Conservation (phyloP, 1,140 invertebrate genomes). For the Scaptomyza graminum region DNA sequence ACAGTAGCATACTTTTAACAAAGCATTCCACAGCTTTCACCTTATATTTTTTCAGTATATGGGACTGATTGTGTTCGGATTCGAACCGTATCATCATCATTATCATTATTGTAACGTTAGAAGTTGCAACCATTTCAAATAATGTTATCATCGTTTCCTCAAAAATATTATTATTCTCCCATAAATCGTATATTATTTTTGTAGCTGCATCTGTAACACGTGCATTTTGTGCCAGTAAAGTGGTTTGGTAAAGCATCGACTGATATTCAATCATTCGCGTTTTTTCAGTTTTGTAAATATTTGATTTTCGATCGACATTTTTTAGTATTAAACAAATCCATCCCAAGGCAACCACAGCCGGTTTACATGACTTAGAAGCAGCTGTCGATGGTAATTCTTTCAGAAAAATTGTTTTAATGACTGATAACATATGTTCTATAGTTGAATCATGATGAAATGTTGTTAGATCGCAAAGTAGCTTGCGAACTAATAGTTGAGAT, state of each 20-base stretch:
- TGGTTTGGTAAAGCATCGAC: slow-evolving; percentile 67
- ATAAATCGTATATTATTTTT: slow-evolving; percentile 71
- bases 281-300: slow-evolving; percentile 72
- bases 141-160: slow-evolving; percentile 47
- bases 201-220: slow-evolving; percentile 66
- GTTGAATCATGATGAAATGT: slow-evolving; percentile 88
- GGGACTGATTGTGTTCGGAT: slow-evolving; percentile 18
- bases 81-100: slow-evolving; percentile 59
- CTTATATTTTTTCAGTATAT: slow-evolving; percentile 82
- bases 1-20: slow-evolving; percentile 92
- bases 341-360: slow-evolving; percentile 66
- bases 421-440: slow-evolving; percentile 87
- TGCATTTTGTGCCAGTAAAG: slow-evolving; percentile 49
- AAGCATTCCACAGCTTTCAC: slow-evolving; percentile 89
- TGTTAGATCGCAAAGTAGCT: slow-evolving; percentile 88
- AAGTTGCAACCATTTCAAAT: slow-evolving; percentile 65
- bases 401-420: slow-evolving; percentile 87
- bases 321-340: slow-evolving; percentile 67
- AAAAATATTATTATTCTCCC: slow-evolving; percentile 66
- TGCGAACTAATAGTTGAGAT: slow-evolving; percentile 90
- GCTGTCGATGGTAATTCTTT: slow-evolving; percentile 88
- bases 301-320: slow-evolving; percentile 51
- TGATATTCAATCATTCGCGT: slow-evolving; percentile 67
- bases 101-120: slow-evolving; percentile 62
- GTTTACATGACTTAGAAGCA: slow-evolving; percentile 86